Percentiles rank a stretch among this genome's conserved stretches.
Conservation (phyloP, 2,113 vertebrate species). For the Gymnogyps californianus region DNA sequence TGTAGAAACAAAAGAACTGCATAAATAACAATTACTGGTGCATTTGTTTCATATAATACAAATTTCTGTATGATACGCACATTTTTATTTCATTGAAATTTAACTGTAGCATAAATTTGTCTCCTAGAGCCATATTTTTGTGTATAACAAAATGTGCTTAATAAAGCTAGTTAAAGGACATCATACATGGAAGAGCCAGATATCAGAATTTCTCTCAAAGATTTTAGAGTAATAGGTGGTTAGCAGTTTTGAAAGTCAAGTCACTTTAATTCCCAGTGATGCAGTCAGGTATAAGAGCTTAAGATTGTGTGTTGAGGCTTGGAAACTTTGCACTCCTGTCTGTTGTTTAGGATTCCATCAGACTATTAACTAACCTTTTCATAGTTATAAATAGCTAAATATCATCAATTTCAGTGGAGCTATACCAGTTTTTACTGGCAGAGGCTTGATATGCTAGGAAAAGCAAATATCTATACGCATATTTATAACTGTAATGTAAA, state of each 20-base stretch:
- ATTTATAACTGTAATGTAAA: background rate
- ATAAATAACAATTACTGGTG: background rate
- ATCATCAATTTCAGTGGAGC: background rate
- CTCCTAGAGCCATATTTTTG: background rate
- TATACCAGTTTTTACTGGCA: background rate
- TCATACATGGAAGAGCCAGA: background rate
- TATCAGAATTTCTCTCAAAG: background rate
- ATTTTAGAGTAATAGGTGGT: background rate
- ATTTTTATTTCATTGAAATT: background rate
- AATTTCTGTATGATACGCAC: background rate
- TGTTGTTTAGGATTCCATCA: background rate
- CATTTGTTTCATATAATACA: background rate
- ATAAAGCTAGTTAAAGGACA: background rate
- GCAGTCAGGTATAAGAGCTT: background rate
- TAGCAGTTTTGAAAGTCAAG: background rate
- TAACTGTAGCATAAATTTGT: background rate
- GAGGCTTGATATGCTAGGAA: background rate
- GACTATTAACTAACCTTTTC: background rate
- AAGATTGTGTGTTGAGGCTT: background rate
- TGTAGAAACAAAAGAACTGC: background rate
- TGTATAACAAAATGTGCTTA: background rate
- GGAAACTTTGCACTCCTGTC: background rate
- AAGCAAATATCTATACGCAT: background rate
- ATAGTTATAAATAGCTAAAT: background rate
- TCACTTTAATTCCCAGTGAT: background rate